Conservation (phyloP, 2,113 vertebrate genomes). For the Megaleporinus macrocephalus region DNA sequence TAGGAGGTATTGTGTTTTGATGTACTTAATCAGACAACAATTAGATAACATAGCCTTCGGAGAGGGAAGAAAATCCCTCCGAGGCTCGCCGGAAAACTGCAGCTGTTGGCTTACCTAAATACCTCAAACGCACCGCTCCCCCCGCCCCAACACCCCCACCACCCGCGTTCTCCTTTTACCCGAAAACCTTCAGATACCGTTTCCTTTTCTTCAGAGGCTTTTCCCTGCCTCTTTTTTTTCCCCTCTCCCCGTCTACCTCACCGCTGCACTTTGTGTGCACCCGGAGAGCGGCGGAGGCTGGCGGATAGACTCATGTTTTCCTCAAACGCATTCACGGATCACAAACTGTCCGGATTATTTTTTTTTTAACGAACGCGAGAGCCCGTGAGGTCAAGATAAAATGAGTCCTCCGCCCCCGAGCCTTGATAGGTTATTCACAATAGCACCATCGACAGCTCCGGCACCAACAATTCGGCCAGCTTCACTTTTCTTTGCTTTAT, state of each 20-base stretch:
- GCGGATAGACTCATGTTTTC: neutral
- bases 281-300: neutral
- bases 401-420: neutral
- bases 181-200: constrained; percentile 20
- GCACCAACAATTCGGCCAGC: neutral
- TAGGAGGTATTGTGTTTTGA: constrained; percentile 60
- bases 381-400: neutral
- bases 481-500: neutral
- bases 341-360: neutral
- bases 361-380: neutral
- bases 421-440: neutral
- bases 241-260: neutral
- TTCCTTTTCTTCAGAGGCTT: constrained; percentile 27
- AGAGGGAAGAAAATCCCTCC: constrained; percentile 54
- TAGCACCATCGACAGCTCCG: neutral
- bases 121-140: constrained; percentile 34
- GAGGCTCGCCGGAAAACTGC: constrained; percentile 38
- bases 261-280: neutral
- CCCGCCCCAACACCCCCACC: no score
- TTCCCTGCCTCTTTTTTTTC: neutral
- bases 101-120: constrained; percentile 59
- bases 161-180: neutral
- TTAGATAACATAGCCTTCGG: constrained; percentile 63
- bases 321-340: neutral
- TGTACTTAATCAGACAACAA: constrained; percentile 63